Conservation (phyloP, 2,113 vertebrate genomes). For the Pyrgilauda ruficollis region DNA sequence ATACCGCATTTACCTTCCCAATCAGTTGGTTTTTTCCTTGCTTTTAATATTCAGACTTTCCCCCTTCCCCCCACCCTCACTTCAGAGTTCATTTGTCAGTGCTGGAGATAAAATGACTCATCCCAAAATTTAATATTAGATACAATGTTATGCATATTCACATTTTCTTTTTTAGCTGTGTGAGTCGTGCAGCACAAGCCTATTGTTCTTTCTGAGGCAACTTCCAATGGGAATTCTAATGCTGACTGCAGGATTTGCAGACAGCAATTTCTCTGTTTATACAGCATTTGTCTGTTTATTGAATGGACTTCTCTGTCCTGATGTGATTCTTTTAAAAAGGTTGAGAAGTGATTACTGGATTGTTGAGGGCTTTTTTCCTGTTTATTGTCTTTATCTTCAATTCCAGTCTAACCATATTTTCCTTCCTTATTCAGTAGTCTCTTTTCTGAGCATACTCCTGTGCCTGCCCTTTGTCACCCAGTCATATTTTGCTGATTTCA, state of each 20-base stretch:
- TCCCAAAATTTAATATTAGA: background rate
- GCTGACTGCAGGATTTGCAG: background rate
- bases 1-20: background rate
- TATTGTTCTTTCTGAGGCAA: background rate
- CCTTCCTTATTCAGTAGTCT: background rate
- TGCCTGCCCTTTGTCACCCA: background rate
- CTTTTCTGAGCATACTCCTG: background rate
- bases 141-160: background rate
- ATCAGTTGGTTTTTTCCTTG: background rate
- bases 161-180: background rate
- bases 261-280: background rate
- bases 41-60: background rate
- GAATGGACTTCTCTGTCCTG: background rate
- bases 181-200: background rate
- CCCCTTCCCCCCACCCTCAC: too few species aligned
- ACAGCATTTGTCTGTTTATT: background rate
- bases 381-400: background rate
- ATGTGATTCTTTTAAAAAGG: background rate
- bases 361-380: background rate
- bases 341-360: background rate
- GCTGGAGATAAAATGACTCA: background rate
- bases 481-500: background rate
- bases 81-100: background rate
- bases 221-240: background rate
- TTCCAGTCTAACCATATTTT: background rate